phyloP scores from a whole-genome alignment of 92 coral and sea anemone genomes.

The Actinostola sp. region DNA sequence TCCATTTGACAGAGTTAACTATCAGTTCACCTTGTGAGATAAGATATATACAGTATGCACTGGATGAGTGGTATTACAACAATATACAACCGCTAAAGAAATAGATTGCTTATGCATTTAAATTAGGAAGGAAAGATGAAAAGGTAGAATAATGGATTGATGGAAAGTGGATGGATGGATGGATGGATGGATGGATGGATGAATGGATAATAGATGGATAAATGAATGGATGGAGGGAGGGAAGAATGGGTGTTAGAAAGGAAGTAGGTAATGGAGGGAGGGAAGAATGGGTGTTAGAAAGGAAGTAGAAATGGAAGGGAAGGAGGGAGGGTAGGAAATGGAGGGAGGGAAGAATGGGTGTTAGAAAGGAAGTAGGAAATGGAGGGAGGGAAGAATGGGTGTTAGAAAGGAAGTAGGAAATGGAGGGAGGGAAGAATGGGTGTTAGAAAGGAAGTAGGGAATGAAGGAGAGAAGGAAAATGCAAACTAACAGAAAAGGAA shows the following conservation, averaged over 20 bases:
- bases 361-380: background rate
- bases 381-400: background rate
- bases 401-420: background rate
- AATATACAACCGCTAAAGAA: background rate
- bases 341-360: background rate
- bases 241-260: too few species aligned
- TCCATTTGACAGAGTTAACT: constrained; percentile 81
- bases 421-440: background rate
- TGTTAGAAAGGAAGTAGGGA: too few species aligned
- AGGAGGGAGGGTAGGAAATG: too few species aligned
- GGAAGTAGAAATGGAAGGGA: too few species aligned
- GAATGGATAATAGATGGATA: background rate
- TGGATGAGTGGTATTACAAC: background rate
- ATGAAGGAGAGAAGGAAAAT: too few species aligned
- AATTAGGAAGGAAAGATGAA: background rate
- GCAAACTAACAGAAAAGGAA: too few species aligned
- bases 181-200: background rate
- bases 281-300: background rate
- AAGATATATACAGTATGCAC: background rate
- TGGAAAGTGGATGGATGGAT: background rate
- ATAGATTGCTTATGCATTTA: background rate
- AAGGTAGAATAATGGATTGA: background rate
- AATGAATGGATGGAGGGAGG: background rate
- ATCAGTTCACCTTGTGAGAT: constrained; percentile 63
- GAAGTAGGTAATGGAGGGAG: background rate